Percentiles rank a stretch among this genome's conserved stretches.
These are phyloP conservation scores for Poecilia picta DNA, from an alignment of 2,797 vertebrate genomes.

Conservation along the genomic window DNA sequence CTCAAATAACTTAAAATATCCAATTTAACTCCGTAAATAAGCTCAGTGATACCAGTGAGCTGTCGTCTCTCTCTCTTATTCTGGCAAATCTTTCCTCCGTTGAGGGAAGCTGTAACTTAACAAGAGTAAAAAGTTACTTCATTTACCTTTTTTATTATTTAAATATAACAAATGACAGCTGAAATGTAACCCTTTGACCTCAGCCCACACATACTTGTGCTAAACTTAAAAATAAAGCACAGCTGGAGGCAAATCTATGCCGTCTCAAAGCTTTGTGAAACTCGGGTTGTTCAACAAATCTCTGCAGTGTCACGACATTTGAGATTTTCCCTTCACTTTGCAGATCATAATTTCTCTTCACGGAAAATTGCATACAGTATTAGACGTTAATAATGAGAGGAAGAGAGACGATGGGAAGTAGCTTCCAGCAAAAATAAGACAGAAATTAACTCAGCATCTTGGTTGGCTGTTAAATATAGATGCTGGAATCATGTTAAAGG, in stretches of 20 bases:
- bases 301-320: slow-evolving; percentile 25
- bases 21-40: neutral
- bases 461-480: neutral
- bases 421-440: neutral
- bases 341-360: neutral
- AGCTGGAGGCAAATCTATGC: slow-evolving; percentile 47
- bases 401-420: neutral
- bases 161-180: neutral
- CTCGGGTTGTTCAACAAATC: slow-evolving; percentile 2
- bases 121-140: neutral
- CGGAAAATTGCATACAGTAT: neutral
- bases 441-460: neutral
- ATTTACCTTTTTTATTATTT: neutral
- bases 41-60: slow-evolving; percentile 33
- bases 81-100: slow-evolving; percentile 20
- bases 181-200: slow-evolving; percentile 25
- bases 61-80: slow-evolving; percentile 13
- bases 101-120: neutral
- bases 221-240: slow-evolving; percentile 16
- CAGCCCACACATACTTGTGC: slow-evolving; percentile 32
- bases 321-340: neutral
- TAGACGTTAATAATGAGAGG: neutral
- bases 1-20: too few species aligned
- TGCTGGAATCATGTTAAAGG: neutral
- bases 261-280: slow-evolving; percentile 29